phyloP scores from a whole-genome alignment of 2,113 vertebrate genomes.

The Marmota flaviventris region DNA sequence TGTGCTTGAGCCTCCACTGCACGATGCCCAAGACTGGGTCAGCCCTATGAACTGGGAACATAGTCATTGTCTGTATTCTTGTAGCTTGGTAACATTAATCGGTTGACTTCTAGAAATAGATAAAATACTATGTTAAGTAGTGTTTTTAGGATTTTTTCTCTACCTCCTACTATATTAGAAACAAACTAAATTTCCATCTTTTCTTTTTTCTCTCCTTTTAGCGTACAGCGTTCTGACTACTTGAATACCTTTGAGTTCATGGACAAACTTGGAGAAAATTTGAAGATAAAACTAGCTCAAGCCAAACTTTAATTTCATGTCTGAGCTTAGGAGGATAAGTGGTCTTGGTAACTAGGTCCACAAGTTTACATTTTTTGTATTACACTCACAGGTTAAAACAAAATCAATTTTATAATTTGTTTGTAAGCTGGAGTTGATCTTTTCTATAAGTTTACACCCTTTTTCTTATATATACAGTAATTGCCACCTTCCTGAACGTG shows the following conservation, averaged over 20 bases:
- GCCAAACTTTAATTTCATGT: constrained; percentile 92
- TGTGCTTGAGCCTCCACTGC: no score
- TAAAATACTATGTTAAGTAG: neutral
- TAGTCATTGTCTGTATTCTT: neutral
- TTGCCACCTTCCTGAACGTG: constrained; percentile 70
- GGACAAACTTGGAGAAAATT: constrained; percentile 97
- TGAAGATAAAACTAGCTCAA: constrained; percentile 93
- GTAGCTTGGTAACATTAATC: neutral
- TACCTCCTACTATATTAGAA: neutral
- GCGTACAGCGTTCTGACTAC: constrained; percentile 95
- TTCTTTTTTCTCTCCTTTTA: constrained; percentile 73
- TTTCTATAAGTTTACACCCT: constrained; percentile 78
- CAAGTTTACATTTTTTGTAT: constrained; percentile 77
- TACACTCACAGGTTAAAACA: constrained; percentile 80
- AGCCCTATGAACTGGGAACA: neutral
- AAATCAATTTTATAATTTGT: constrained; percentile 80
- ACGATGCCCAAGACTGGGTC: neutral
- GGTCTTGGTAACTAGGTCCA: constrained; percentile 65
- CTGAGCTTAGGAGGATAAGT: neutral
- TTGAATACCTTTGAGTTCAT: constrained; percentile 98
- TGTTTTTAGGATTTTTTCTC: neutral
- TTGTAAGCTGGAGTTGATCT: constrained; percentile 71
- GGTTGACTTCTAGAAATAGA: neutral
- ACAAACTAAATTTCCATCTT: constrained; percentile 63
- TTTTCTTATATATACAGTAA: constrained; percentile 64